Evolutionary conservation across 2,888 invertebrate genomes (phyloP), one percentile per base, ranked within the genome.

Genomic region (Campoletis raptor): DNA sequence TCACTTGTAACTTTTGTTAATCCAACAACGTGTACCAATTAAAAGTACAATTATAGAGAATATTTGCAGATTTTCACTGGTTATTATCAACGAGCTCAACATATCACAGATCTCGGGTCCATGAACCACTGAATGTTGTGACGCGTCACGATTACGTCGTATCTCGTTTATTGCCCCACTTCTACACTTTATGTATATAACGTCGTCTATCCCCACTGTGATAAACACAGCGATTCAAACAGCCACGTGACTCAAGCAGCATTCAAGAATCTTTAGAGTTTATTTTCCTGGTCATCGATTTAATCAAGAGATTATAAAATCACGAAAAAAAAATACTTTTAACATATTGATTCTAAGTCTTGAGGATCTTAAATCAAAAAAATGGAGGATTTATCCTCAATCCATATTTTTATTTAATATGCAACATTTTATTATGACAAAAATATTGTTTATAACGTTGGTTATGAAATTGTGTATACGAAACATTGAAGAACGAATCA

Each of bases 101-200:
- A 54, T 67, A 54, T 40, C 69, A 40, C 40, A 64, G 21, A 37
- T 36, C 40, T 36, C 42, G 18, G 78, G 54, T 79, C 78, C 69
- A 9, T 30, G 54, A 69, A 69, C 67, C 42, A 54, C 67, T 66
- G 66, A 67, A n/a, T 42, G 52, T 79, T 79, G 54, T 79, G 45
- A 77, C 52, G 24, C 54, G 78, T 54, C 54, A 36, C 78, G 67
- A 79, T 69, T 69, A 40, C 40, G 40, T 79, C 78, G 40, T 61
- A 74, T 57, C 61, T 61, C 74, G 61, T 36, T 72, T 30, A 61
- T 61, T 30, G 36, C 37, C 67, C 67, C 36, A 72, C 72, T 72
- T n/a, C 18, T n/a, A 69, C 42, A n/a, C 10, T 36, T 24, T 36
- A 1, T 52, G n/a, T 52, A 52, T 72, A 48, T n/a, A 36, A 37